These are phyloP conservation scores for Nomada fabriciana DNA, from an alignment of 2,888 invertebrate genomes.

Conservation along the genomic window DNA sequence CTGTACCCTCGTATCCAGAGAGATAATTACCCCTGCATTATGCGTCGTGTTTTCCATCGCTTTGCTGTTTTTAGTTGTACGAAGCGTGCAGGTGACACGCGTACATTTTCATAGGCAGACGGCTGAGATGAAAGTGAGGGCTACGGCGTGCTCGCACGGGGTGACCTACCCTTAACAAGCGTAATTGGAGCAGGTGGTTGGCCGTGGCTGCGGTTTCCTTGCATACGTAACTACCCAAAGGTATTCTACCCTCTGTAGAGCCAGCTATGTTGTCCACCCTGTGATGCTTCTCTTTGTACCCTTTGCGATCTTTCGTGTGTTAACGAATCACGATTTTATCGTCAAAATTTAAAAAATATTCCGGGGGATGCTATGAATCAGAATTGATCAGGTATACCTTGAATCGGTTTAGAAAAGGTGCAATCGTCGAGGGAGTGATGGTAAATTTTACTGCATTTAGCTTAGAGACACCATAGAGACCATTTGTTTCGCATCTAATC, in stretches of 20 bases:
- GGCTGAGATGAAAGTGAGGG: conserved; percentile 52
- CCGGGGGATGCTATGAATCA: too few species aligned
- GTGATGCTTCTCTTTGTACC: conserved; percentile 20
- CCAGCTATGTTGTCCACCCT: conserved; percentile 53
- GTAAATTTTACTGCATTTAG: too few species aligned
- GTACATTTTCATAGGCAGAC: conserved; percentile 35
- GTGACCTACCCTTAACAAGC: conserved; percentile 77
- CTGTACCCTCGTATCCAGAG: too few species aligned
- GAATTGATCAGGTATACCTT: too few species aligned
- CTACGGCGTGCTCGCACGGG: conserved; percentile 49
- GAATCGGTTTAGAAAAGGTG: neutral
- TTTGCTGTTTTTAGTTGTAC: conserved; percentile 10
- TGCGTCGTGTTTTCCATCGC: neutral
- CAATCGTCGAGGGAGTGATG: neutral
- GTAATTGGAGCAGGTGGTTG: conserved; percentile 82
- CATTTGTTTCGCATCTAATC: too few species aligned
- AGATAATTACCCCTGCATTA: neutral
- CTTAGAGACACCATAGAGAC: too few species aligned
- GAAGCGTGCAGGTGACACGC: conserved; percentile 24
- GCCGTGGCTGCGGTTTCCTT: conserved; percentile 76
- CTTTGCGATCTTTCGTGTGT: conserved; percentile 36
- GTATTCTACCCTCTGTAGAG: conserved; percentile 65
- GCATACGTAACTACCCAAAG: conserved; percentile 78
- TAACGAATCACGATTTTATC: conserved; percentile 11
- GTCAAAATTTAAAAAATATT: neutral